These are phyloP conservation scores for Trypoxylon attenuatum DNA, from an alignment of 2,888 invertebrate genomes.

Conservation along the genomic window DNA sequence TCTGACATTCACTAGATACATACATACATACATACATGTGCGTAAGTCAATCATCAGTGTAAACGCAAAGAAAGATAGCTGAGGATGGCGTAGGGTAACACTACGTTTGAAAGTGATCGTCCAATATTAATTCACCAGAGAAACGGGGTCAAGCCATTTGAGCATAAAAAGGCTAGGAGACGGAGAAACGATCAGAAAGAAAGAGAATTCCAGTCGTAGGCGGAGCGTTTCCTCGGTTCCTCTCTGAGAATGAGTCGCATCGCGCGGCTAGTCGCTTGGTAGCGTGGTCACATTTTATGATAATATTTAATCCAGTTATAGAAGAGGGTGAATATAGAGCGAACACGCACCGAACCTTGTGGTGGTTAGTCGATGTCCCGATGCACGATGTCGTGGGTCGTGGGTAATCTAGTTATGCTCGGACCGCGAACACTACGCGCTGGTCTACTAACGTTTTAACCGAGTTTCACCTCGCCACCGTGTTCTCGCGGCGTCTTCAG, in stretches of 20 bases:
- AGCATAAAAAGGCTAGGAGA: too few relatives aligned
- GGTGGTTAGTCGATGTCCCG: slow-evolving; percentile 63
- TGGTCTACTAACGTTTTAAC: slow-evolving; percentile 43
- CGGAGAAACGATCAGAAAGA: slow-evolving; percentile 6
- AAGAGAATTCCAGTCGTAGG: too few relatives aligned
- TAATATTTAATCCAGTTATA: slow-evolving; percentile 70
- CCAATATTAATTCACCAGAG: too few relatives aligned
- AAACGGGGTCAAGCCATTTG: too few relatives aligned
- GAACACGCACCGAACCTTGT: slow-evolving; percentile 46
- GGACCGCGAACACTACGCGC: slow-evolving; percentile 45
- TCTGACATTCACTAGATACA: too few relatives aligned
- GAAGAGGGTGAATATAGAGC: slow-evolving; percentile 38
- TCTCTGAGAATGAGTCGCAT: too few relatives aligned
- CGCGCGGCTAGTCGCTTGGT: slow-evolving; percentile 10
- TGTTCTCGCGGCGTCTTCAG: neutral
- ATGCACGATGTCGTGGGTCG: slow-evolving; percentile 54
- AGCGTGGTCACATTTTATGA: slow-evolving; percentile 65
- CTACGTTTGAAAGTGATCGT: too few relatives aligned
- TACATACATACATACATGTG: too few relatives aligned
- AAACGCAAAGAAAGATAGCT: too few relatives aligned
- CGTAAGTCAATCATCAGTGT: too few relatives aligned
- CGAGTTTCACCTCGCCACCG: slow-evolving; percentile 38
- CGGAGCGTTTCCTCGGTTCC: slow-evolving; percentile 10
- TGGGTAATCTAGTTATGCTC: slow-evolving; percentile 67
- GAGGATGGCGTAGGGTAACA: too few relatives aligned